These are phyloP conservation scores for Enteromius viviparus DNA, from an alignment of 2,797 vertebrate genomes.

Conservation along the genomic window DNA sequence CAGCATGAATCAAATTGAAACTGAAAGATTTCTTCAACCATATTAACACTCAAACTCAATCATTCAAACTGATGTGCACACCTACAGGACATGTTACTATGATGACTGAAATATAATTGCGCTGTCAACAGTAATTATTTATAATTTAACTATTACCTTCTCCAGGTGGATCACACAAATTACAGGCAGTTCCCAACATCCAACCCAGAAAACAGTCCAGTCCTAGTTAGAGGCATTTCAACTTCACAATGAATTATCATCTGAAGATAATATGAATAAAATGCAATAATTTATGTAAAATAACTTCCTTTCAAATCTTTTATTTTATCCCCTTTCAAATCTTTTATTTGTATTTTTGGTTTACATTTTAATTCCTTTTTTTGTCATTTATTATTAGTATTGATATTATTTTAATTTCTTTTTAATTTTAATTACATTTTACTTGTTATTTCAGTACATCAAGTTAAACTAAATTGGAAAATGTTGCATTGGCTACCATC, in stretches of 20 bases:
- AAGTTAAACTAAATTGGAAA: neutral
- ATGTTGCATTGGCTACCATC: neutral
- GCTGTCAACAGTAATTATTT: neutral
- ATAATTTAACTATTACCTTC: neutral
- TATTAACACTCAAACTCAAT: neutral
- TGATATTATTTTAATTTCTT: neutral
- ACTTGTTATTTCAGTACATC: neutral
- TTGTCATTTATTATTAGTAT: neutral
- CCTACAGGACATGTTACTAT: neutral
- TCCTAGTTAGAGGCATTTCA: too few relatives aligned
- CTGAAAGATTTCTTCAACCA: neutral
- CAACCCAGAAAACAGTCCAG: neutral
- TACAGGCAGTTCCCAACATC: neutral
- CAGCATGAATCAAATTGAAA: neutral
- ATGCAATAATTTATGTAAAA: neutral
- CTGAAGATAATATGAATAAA: neutral
- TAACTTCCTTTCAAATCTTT: neutral
- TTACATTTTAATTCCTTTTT: neutral
- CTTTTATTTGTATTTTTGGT: neutral
- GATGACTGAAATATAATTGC: neutral
- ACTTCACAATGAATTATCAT: neutral
- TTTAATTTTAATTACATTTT: neutral
- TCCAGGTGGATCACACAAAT: neutral
- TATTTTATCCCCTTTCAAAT: too few relatives aligned
- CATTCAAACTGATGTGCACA: neutral